Base-by-base conservation (phyloP, 2,888 invertebrate species). In the Hypomecis atomaria region DNA sequence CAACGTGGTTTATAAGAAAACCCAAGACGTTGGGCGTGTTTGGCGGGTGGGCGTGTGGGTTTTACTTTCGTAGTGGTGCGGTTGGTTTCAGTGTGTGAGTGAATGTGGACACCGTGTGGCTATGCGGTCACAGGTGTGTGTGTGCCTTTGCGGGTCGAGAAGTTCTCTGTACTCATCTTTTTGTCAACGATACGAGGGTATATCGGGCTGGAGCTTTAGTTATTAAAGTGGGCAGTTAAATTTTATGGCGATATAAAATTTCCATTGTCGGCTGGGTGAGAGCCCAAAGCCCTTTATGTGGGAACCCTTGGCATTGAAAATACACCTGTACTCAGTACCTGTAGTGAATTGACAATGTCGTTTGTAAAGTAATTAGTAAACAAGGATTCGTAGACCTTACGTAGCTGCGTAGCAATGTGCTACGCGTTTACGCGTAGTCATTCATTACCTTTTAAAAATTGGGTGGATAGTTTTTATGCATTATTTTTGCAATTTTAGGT, bases 11-110 rank as follows among this genome's bases (percentile, higher is more conserved):
- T 92, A 91, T 92, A 92, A 92, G 92, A 92, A 92, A 92, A 92
- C 92, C 91, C 88, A 92, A 92, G 92, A 92, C 90, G 91, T 89
- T 91, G 92, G 92, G 92, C 92, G 92, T 92, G 92, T 92, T 92
- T 91, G 89, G 89, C 89, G 91, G 92, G 89, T 90, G 92, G 91
- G 91, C 90, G 92, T 90, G 88, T 85, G 90, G 90, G 89, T 88
- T 86, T 76, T 74, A 81, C 75, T 74, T 74, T 76, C 79, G 89
- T 91, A 86, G 85, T 86, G 81, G 89, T 88, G 79, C 65, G 60
- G 44, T 64, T 62, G 60, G 23, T 3, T 1, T 23, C 59, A 13
- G 62, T 81, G 84, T 85, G 86, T 79, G 86, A 58, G 85, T 80
- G 71, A 74, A 70, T 79, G 76, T 77, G 77, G 76, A 73, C 79